These are phyloP conservation scores for Coleophora flavipennella DNA, from an alignment of 2,888 invertebrate genomes.

Conservation along the genomic window DNA sequence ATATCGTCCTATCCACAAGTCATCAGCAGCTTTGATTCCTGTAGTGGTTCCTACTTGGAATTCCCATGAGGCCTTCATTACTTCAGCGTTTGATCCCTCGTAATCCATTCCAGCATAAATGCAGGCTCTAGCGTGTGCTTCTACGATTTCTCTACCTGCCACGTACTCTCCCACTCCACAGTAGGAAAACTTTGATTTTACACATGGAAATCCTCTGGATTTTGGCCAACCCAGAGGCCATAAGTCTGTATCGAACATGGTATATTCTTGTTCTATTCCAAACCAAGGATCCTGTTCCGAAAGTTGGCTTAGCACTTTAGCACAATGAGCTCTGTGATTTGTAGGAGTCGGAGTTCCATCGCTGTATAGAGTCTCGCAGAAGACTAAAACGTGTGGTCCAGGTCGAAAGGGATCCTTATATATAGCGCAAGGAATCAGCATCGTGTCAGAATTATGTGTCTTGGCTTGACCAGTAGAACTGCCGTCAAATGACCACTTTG, in stretches of 20 bases:
- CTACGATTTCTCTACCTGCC: conserved; percentile 94
- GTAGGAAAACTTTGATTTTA: conserved; percentile 87
- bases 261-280: conserved; percentile 94
- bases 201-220: conserved; percentile 84
- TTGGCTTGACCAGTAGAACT: conserved; percentile 93
- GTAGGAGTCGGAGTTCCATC: conserved; percentile 81
- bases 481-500: conserved; percentile 94
- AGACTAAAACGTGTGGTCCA: conserved; percentile 87
- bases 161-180: conserved; percentile 96
- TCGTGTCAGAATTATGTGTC: conserved; percentile 87
- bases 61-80: conserved; percentile 96
- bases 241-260: conserved; percentile 84
- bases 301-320: conserved; percentile 64
- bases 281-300: conserved; percentile 85
- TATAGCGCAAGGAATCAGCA: conserved; percentile 89
- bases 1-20: conserved; percentile 90
- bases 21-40: conserved; percentile 87
- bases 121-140: conserved; percentile 88
- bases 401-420: conserved; percentile 93
- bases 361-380: conserved; percentile 86
- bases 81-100: conserved; percentile 96
- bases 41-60: conserved; percentile 92
- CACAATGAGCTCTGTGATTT: conserved; percentile 81
- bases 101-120: conserved; percentile 94
- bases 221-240: conserved; percentile 96